phyloP scores from a whole-genome alignment of 1,140 invertebrate genomes.

The Listronotus bonariensis region DNA sequence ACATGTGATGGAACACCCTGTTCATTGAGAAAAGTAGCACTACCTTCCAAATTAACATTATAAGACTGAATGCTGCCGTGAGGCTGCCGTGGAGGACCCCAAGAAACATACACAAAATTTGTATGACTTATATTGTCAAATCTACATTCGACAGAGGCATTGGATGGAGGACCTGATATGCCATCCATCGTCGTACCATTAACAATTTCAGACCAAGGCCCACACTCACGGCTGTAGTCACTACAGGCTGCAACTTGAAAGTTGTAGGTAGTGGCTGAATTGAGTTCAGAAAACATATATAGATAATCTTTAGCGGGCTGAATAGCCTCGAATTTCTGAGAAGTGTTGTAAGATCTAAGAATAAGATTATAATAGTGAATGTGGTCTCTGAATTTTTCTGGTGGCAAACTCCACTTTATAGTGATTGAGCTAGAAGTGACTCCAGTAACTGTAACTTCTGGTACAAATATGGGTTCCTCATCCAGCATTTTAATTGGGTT shows the following conservation, averaged over 20 bases:
- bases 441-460: slow-evolving; percentile 76
- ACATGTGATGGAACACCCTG: slow-evolving; percentile 59
- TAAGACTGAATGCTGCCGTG: slow-evolving; percentile 79
- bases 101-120: slow-evolving; percentile 69
- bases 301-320: slow-evolving; percentile 66
- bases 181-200: slow-evolving; percentile 82
- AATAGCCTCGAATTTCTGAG: slow-evolving; percentile 63
- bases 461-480: slow-evolving; percentile 77
- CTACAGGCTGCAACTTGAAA: slow-evolving; percentile 79
- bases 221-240: slow-evolving; percentile 74
- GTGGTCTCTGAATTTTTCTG: slow-evolving; percentile 67
- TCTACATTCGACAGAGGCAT: slow-evolving; percentile 67
- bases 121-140: slow-evolving; percentile 67
- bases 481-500: slow-evolving; percentile 58
- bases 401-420: slow-evolving; percentile 74
- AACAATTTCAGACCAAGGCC: slow-evolving; percentile 73
- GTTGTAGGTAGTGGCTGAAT: slow-evolving; percentile 75
- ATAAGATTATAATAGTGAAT: slow-evolving; percentile 78
- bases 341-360: slow-evolving; percentile 64
- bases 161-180: slow-evolving; percentile 58
- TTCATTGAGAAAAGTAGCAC: slow-evolving; percentile 64
- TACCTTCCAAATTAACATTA: slow-evolving; percentile 66
- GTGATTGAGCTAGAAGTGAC: slow-evolving; percentile 77
- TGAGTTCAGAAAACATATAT: slow-evolving; percentile 77
- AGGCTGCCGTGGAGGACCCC: slow-evolving; percentile 70